Evolutionary conservation across 2,113 vertebrate species (phyloP).

Genomic region (Eulemur rufifrons): DNA sequence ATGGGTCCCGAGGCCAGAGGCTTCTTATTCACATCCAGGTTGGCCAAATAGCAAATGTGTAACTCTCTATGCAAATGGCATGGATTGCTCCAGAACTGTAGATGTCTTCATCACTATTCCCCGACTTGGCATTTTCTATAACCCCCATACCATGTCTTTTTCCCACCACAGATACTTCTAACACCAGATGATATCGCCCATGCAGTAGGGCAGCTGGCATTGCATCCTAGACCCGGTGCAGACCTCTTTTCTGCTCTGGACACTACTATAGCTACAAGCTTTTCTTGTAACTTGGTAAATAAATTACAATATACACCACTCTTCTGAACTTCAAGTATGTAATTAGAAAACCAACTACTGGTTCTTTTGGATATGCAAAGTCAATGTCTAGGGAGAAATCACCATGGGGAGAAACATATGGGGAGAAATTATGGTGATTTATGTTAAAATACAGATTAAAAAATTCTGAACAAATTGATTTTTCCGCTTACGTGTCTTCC

Average conservation of each 20-base stretch:
- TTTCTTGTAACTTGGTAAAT: neutral
- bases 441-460: conserved; percentile 1
- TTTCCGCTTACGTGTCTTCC: neutral
- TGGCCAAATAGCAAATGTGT: neutral
- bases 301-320: neutral
- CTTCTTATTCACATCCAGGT: neutral
- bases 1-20: neutral
- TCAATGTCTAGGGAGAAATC: neutral
- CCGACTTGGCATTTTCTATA: neutral
- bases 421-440: neutral
- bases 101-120: neutral
- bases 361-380: neutral
- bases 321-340: neutral
- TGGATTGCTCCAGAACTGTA: neutral
- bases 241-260: neutral
- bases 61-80: neutral
- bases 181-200: neutral
- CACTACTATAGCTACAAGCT: neutral
- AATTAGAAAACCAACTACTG: neutral
- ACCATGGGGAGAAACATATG: neutral
- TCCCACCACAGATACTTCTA: neutral
- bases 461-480: neutral
- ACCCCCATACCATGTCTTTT: neutral
- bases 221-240: neutral
- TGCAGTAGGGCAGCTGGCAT: neutral